Conservation (phyloP, 92 coral and sea anemone genomes). For the Epizoanthus stellaris region DNA sequence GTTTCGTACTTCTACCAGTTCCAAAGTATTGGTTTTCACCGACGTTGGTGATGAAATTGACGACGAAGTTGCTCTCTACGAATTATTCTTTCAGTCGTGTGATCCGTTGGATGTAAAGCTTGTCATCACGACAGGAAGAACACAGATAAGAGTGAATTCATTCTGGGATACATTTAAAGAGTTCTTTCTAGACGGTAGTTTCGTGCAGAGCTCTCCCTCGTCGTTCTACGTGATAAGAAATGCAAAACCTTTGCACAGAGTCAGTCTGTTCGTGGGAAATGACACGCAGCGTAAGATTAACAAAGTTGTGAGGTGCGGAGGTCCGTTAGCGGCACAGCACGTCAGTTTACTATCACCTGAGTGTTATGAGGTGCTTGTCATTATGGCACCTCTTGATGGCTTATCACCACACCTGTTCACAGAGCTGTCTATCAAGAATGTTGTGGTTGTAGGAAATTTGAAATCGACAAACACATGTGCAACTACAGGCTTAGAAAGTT, state of each 20-base stretch:
- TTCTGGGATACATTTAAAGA: constrained; percentile 12
- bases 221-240: not conserved
- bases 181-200: constrained; percentile 24
- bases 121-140: constrained; percentile 4
- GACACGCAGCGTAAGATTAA: constrained; percentile 24
- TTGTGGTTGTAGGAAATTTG: constrained; percentile 17
- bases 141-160: constrained; percentile 8
- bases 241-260: not conserved
- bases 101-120: constrained; percentile 12
- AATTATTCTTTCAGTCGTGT: not conserved
- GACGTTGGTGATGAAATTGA: constrained; percentile 31
- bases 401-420: not conserved
- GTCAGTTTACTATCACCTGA: not conserved
- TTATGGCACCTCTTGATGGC: constrained; percentile 21
- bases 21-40: not conserved
- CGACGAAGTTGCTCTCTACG: constrained; percentile 6
- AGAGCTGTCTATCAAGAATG: not conserved
- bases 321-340: not conserved
- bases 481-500: not conserved
- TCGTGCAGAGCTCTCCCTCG: not conserved
- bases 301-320: not conserved
- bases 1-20: not conserved
- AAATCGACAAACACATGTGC: constrained; percentile 8
- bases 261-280: constrained; percentile 7
- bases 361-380: not conserved